Evolutionary conservation across 1,140 invertebrate genomes (phyloP), one percentile per base, ranked within the genome.

Genomic region (Scylla paramamosain): DNA sequence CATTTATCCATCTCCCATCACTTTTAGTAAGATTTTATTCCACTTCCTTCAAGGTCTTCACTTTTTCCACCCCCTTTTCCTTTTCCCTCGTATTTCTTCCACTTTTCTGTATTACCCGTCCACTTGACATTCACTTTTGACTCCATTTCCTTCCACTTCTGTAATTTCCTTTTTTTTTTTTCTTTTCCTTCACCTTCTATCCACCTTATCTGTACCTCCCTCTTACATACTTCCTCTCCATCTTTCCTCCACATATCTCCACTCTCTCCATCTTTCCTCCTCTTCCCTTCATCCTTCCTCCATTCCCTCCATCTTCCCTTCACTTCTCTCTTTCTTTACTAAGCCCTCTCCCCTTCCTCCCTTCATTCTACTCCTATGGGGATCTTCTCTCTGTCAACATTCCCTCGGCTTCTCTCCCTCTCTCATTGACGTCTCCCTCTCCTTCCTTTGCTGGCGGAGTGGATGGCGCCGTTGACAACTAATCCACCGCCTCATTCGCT

Each of bases 371-470:
- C 87, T 89, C 87, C 10, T 12, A 48, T 89, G 14, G 39, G 20
- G 39, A 8, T 48, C 87, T 88, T 39, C 86, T 28, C 86, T 32
- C 86, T 46, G 67, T 77, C 67, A 77, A n/a, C 86, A 39, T 32
- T 48, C 87, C 25, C 87, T 29, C 31, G 20, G 20, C 87, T 39
- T 31, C 87, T 29, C 31, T 48, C 87, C 87, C 32, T 39, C 87
- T 32, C 86, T 88, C 86, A 45, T 46, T 88, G 45, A 20, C 31
- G 32, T 88, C 86, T 31, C 86, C 86, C 86, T 88, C 25, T n/a
- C n/a, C n/a, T 77, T 20, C 67, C 67, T n/a, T 20, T 77, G 20
- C 12, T 77, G 67, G 67, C n/a, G 3, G 67, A n/a, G 67, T 77
- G 67, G 67, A 77, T 77, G 20, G 67, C 25, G 2, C 20, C 67